phyloP scores from a whole-genome alignment of 2,888 invertebrate species.

The Lamellibrachia satsuma region DNA sequence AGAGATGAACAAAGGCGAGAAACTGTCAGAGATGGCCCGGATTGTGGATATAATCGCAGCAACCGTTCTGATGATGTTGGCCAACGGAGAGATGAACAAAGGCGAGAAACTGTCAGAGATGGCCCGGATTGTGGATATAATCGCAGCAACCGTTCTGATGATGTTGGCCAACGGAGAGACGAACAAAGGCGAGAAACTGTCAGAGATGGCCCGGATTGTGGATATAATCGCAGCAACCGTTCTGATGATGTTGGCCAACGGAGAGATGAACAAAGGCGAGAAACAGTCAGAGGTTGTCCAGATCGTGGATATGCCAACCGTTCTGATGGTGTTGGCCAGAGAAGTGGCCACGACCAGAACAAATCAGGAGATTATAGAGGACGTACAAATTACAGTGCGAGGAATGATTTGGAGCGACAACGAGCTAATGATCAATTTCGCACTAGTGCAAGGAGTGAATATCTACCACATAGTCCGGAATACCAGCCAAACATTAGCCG shows the following conservation, averaged over 20 bases:
- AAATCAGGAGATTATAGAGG: background rate
- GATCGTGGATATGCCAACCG: background rate
- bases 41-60: background rate
- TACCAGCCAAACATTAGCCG: background rate
- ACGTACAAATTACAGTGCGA: background rate
- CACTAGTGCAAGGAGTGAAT: background rate
- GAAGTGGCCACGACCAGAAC: background rate
- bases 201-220: background rate
- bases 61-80: background rate
- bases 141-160: background rate
- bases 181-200: background rate
- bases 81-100: background rate
- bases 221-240: background rate
- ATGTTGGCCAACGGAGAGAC: background rate
- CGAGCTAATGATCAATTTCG: background rate
- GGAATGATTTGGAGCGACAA: background rate
- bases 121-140: background rate
- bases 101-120: background rate
- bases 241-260: background rate
- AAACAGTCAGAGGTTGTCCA: background rate
- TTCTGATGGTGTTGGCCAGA: background rate
- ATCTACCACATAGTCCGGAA: background rate
- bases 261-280: background rate
- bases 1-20: background rate
- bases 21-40: background rate